Base-by-base conservation (phyloP, 2,113 vertebrate species). In the Hippocampus abdominalis region DNA sequence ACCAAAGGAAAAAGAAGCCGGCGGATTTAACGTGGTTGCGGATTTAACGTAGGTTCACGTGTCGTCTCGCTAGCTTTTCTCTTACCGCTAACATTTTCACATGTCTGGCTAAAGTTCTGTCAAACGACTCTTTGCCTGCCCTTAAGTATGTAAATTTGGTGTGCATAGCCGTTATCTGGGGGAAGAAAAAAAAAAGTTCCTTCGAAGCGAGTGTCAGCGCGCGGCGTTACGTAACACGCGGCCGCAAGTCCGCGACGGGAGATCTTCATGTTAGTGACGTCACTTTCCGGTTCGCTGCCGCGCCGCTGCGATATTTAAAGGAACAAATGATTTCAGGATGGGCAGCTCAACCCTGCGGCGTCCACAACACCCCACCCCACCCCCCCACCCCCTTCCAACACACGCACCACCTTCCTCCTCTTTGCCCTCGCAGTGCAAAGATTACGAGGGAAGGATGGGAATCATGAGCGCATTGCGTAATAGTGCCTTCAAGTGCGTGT, bases 271-370 rank as follows among this genome's bases (percentile, higher is more conserved):
- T 36, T 32, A 1, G 8, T 32, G 27, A 32, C 57, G 57, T 60
- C 48, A 49, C 48, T 18, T 20, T 21, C 48, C 48, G 48, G 48
- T 49, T 49, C 5, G 48, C 48, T 49, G 48, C 7, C 3, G 62
- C 39, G 13, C 18, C 21, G 11, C 62, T 42, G 20, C 39, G 62
- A 42, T 64, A 64, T 44, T 64, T 44, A 44, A 64, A 64, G 62
- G 40, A 42, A 25, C 62, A 64, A 44, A 64, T 64, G 42, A 64
- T 42, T 64, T 64, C 62, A 64, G 62, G 62, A 42, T 64, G 62
- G 62, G 39, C 62, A 23, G 39, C 39, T 44, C 39, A 13, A 42
- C 39, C 62, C 62, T 42, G 11, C 21, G 62, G 62, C 62, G 8
- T 25, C 5, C 32, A 29, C 1, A 25, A 1, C 16, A 7, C 8